These are phyloP conservation scores for Maniola hyperantus DNA, from an alignment of 2,888 invertebrate genomes.

Conservation along the genomic window DNA sequence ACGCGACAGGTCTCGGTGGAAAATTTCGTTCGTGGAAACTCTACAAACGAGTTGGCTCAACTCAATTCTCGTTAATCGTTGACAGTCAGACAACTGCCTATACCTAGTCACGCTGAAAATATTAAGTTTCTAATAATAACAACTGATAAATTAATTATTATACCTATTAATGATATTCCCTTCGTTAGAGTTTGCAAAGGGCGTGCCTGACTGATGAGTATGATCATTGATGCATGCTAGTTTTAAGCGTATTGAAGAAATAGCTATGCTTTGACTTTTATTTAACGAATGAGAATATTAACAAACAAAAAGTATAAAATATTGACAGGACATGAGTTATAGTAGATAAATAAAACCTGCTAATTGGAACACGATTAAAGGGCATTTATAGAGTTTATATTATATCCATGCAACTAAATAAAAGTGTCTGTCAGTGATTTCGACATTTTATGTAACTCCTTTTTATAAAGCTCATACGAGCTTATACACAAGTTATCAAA, in stretches of 20 bases:
- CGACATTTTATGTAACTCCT: too few relatives aligned
- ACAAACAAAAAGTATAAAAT: background rate
- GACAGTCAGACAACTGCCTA: too few relatives aligned
- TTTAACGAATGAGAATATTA: background rate
- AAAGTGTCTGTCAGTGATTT: too few relatives aligned
- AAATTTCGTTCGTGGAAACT: too few relatives aligned
- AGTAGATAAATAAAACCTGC: background rate
- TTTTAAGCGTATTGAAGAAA: background rate
- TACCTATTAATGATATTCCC: background rate
- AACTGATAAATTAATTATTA: background rate
- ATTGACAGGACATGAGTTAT: background rate
- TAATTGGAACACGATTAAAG: conserved; percentile 5
- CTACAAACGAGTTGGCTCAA: too few relatives aligned
- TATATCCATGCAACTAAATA: too few relatives aligned
- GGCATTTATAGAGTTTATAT: background rate
- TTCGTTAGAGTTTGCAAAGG: background rate
- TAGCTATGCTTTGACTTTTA: conserved; percentile 1
- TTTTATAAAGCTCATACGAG: too few relatives aligned
- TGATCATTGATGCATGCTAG: background rate
- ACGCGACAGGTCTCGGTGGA: too few relatives aligned
- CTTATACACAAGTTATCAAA: too few relatives aligned
- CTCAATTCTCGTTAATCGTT: too few relatives aligned
- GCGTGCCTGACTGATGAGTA: background rate
- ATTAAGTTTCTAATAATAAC: too few relatives aligned
- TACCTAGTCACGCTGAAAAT: too few relatives aligned